phyloP scores from a whole-genome alignment of 2,888 invertebrate species.

The Spilarctia lutea region DNA sequence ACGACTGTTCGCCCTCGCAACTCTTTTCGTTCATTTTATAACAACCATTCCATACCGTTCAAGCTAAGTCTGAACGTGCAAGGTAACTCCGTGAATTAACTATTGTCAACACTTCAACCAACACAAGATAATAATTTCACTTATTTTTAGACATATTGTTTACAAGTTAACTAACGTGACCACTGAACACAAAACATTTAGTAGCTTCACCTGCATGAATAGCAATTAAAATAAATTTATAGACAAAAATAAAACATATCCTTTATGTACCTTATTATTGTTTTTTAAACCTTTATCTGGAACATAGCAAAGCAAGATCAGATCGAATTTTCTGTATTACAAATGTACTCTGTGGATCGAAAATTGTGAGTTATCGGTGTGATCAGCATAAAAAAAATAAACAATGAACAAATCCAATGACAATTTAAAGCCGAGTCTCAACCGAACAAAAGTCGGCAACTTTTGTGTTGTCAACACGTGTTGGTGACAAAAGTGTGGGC shows the following conservation, averaged over 20 bases:
- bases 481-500: too few species aligned
- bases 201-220: slow-evolving; percentile 34
- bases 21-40: slow-evolving; percentile 78
- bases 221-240: slow-evolving; percentile 31
- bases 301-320: slow-evolving; percentile 4
- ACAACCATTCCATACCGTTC: slow-evolving; percentile 57
- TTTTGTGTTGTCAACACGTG: too few species aligned
- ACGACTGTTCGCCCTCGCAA: slow-evolving; percentile 72
- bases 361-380: not conserved
- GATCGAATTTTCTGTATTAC: not conserved
- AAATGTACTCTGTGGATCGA: too few species aligned
- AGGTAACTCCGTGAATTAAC: slow-evolving; percentile 24
- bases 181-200: slow-evolving; percentile 23
- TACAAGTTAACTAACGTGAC: slow-evolving; percentile 23
- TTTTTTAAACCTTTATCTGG: slow-evolving; percentile 31
- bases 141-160: slow-evolving; percentile 46
- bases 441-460: too few species aligned
- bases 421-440: too few species aligned
- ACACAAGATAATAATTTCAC: slow-evolving; percentile 33
- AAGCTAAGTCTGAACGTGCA: slow-evolving; percentile 40
- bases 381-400: not conserved
- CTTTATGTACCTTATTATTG: slow-evolving; percentile 34
- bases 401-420: not conserved
- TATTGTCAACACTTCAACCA: slow-evolving; percentile 51
- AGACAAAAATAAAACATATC: slow-evolving; percentile 47